Conservation (phyloP, 2,113 vertebrate species). For the Myrmophylax atrothorax region DNA sequence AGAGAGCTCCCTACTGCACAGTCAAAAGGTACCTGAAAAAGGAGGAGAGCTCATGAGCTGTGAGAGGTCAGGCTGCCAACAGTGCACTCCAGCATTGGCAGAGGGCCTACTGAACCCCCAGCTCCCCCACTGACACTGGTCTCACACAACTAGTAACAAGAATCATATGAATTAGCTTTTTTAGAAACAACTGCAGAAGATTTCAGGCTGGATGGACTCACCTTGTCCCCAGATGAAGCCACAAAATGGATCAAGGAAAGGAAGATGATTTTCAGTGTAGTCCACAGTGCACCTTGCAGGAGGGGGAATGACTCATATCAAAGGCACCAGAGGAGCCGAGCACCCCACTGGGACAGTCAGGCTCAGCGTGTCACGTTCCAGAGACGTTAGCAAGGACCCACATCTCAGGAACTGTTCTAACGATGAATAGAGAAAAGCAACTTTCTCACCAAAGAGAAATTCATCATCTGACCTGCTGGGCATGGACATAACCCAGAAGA, state of each 20-base stretch:
- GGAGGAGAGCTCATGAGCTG: rapidly evolving
- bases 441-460: background rate
- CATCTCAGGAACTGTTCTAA: background rate
- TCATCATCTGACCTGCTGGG: background rate
- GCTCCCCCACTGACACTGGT: background rate
- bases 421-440: rapidly evolving
- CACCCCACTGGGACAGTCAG: background rate
- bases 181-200: background rate
- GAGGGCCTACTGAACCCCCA: background rate
- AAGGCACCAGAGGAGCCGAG: rapidly evolving
- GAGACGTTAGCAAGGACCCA: background rate
- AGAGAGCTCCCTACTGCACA: background rate
- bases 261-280: background rate
- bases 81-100: background rate
- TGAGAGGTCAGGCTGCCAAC: background rate
- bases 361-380: rapidly evolving
- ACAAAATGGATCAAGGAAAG: background rate
- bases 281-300: background rate
- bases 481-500: background rate
- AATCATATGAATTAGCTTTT: background rate
- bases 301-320: background rate
- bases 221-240: background rate
- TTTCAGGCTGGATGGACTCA: background rate
- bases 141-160: background rate
- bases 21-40: background rate